Conservation (phyloP, 2,797 vertebrate species). For the Craterocephalus amniculus region DNA sequence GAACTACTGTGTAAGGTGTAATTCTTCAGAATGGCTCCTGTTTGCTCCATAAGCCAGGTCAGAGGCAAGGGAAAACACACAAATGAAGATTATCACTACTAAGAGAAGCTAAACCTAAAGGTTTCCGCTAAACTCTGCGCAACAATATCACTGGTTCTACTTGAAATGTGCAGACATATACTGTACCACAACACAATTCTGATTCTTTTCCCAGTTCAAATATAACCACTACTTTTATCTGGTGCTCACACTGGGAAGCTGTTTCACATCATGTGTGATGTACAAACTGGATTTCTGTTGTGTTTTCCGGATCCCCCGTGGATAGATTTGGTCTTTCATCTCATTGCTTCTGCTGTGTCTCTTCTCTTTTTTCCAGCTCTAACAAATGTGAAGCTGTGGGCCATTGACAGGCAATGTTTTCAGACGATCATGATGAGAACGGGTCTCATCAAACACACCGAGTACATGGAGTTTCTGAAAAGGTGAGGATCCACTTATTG, state of each 20-base stretch:
- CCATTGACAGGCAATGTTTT: constrained; percentile 85
- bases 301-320: constrained; percentile 29
- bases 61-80: constrained; percentile 27
- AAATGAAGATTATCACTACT: constrained; percentile 2
- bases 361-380: constrained; percentile 68
- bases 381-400: constrained; percentile 84
- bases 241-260: constrained; percentile 6
- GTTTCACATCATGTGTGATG: constrained; percentile 9
- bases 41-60: constrained; percentile 33
- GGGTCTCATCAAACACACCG: constrained; percentile 83
- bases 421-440: constrained; percentile 88
- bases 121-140: not conserved
- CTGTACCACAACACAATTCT: constrained; percentile 1
- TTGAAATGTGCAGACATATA: constrained; percentile 10
- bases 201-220: constrained; percentile 15
- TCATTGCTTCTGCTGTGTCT: constrained; percentile 40
- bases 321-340: constrained; percentile 16
- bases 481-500: constrained; percentile 68
- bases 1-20: constrained; percentile 38
- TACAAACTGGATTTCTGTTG: constrained; percentile 15
- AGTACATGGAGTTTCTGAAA: constrained; percentile 85
- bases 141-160: not conserved
- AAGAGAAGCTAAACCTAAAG: constrained; percentile 8
- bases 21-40: constrained; percentile 36
- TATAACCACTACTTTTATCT: constrained; percentile 2